Base-by-base conservation (phyloP, 2,113 vertebrate species). In the Halcyon senegalensis region DNA sequence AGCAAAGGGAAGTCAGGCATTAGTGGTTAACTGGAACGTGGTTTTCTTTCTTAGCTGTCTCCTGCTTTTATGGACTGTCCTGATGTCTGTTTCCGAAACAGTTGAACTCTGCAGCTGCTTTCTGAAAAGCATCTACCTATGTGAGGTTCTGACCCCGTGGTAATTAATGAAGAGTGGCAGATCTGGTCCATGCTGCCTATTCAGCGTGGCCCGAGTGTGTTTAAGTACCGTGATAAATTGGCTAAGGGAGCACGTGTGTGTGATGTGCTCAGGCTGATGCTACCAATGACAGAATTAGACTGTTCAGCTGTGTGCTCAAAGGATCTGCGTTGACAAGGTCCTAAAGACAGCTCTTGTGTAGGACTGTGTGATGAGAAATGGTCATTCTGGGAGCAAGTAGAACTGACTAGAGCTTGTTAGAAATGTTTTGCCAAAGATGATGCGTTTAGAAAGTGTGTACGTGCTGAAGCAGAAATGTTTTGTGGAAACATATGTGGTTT, bases 21-120 rank as follows among this genome's bases (percentile, higher is more conserved):
- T 56, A 84, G 69, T 11, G 37, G 37, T 76, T 89, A 75, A 70
- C 31, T 79, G 63, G 66, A 90, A 78, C 0, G 0, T 68, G 55
- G 7, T 86, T 79, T 79, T 28, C 74, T 76, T 86, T 77, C 39
- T 73, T 75, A 63, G 44, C 41, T 56, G 23, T 81, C 55, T 48
- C 68, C 43, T 64, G 63, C 70, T 89, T 73, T 92, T 74, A 83
- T 24, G 59, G 62, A 68, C 31, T 13, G 10, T 75, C 37, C 77
- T 73, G 75, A 74, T 94, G 70, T 31, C 37, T 94, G n/a, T 90
- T 93, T 87, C 74, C 74, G 94, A 87, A 93, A 69, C 25, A 78
- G 16, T 18, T 44, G 5, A 13, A 51, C 28, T 74, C 90, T 60
- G 39, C 12, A 11, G 19, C 51, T 90, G 25, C 25, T 7, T 27